Conservation (phyloP, 1,140 invertebrate genomes). For the Acromyrmex heyeri region DNA sequence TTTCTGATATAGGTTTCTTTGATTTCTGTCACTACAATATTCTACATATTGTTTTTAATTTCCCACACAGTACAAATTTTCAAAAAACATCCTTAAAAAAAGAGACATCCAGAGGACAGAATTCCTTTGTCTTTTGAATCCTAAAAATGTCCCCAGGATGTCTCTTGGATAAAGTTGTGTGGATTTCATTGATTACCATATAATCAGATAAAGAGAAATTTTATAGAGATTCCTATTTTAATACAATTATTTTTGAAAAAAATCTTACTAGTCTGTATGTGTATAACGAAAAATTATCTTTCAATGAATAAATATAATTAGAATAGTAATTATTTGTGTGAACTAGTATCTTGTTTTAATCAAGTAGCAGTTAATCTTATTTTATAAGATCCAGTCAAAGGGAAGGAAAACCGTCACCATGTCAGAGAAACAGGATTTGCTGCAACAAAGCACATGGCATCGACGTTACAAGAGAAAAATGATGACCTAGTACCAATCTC, state of each 20-base stretch:
- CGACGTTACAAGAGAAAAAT: constrained; percentile 82
- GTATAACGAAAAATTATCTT: background rate
- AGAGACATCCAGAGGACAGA: no score
- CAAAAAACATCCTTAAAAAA: no score
- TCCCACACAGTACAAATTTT: no score
- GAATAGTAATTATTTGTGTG: constrained; percentile 16
- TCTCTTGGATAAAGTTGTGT: no score
- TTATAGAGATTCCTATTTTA: background rate
- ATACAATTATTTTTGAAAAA: background rate
- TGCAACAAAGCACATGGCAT: constrained; percentile 67
- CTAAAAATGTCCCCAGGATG: no score
- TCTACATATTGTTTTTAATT: background rate
- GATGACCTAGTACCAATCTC: constrained; percentile 84
- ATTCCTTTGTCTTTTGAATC: no score
- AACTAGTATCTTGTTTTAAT: constrained; percentile 71
- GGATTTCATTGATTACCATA: background rate
- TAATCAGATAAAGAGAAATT: constrained; percentile 8
- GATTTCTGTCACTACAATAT: background rate
- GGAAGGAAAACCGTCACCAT: constrained; percentile 83
- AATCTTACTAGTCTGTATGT: background rate
- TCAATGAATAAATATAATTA: constrained; percentile 22
- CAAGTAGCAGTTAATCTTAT: constrained; percentile 81
- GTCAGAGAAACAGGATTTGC: constrained; percentile 77
- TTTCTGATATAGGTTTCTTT: background rate
- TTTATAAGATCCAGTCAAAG: constrained; percentile 84